Evolutionary conservation across 2,113 vertebrate genomes (phyloP), one percentile per base, ranked within the genome.

Genomic region (Leuciscus idus): DNA sequence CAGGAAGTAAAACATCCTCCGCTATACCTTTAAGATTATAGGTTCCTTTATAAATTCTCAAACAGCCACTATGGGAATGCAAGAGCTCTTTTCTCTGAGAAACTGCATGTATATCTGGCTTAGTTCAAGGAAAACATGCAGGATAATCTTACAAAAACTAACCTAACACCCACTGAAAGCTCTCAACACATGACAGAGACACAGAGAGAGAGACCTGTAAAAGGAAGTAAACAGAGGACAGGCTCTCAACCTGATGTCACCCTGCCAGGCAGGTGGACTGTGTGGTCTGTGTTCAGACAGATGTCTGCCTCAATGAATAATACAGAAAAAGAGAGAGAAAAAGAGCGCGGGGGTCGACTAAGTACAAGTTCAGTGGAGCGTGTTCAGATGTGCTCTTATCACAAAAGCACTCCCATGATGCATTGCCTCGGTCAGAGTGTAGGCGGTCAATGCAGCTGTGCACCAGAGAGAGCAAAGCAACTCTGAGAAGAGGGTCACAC

Each of bases 401-500:
- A 94, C 91, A 91, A 92, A 92, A 90, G 92, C 79, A 84, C 79
- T 92, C 91, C 92, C 92, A 62, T 90, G 93, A 91, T 86, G 90
- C 94, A 94, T 92, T 19, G 87, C 92, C 68, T 59, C 7, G 33
- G 81, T 39, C 81, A 93, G 92, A 92, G 90, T 89, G 85, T 89
- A 93, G 92, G 93, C 93, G 95, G 94, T 95, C 95, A 94, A 94
- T 93, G 94, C 94, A 95, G 95, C 94, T 95, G 92, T 94, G 93
- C 91, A 88, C 87, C 4, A 6, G 59, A 36, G 55, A 86, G 7
- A 55, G 21, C 66, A 73, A 73, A 73, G 68, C 36, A 70, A 36
- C 30, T 21, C 66, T 70, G 30, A 36, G 17, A 39, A 19, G 39
- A 26, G n/a, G 48, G 59, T 85, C 57, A 76, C 52, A 50, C 9